phyloP scores from a whole-genome alignment of 2,113 vertebrate genomes.

The Puntigrus tetrazona region DNA sequence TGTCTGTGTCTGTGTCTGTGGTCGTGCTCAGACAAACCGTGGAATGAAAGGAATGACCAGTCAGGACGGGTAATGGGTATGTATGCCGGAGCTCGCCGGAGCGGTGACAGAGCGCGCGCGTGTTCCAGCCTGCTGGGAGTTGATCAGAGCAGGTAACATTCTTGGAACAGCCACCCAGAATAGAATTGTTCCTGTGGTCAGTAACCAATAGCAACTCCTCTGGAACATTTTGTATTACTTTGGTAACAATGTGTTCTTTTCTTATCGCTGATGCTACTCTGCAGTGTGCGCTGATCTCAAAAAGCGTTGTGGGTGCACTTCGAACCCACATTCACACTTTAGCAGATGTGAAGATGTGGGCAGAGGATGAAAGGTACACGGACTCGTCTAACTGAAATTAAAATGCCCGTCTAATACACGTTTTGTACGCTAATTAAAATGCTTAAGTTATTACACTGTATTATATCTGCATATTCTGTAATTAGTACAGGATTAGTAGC shows the following conservation, averaged over 20 bases:
- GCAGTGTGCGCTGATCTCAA: neutral
- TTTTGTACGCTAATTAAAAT: too few species aligned
- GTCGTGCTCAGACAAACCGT: slow-evolving; percentile 69
- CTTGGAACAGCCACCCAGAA: slow-evolving; percentile 25
- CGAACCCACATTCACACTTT: slow-evolving; percentile 11
- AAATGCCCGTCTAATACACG: too few species aligned
- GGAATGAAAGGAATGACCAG: slow-evolving; percentile 76
- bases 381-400: neutral
- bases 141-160: slow-evolving; percentile 11
- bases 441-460: too few species aligned
- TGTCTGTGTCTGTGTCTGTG: slow-evolving; percentile 17
- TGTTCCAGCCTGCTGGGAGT: slow-evolving; percentile 48
- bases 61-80: slow-evolving; percentile 56
- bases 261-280: neutral
- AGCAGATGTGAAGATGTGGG: neutral
- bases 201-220: slow-evolving; percentile 53
- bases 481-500: neutral
- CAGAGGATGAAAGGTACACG: neutral
- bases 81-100: slow-evolving; percentile 68
- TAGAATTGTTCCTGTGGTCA: neutral
- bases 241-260: slow-evolving; percentile 23
- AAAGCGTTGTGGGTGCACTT: neutral
- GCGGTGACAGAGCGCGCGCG: slow-evolving; percentile 1
- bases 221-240: slow-evolving; percentile 33
- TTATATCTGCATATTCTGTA: neutral